Base-by-base conservation (phyloP, 2,888 invertebrate species). In the Hylaea fasciaria region DNA sequence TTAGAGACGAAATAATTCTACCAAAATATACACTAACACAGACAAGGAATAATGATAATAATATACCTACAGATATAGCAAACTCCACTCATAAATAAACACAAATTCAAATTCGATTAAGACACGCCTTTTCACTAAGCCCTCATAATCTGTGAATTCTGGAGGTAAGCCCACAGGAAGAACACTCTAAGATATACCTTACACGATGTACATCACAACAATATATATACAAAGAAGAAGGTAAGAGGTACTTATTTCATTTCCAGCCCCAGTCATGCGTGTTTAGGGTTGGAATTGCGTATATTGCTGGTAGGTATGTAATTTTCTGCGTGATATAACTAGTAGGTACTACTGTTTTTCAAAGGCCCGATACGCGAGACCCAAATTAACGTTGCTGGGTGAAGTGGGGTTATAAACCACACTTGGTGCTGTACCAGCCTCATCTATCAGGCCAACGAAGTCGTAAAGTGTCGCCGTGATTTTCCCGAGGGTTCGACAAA, bases 31-130 rank as follows among this genome's bases (percentile, higher is more conserved):
- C 9, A 32, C 22, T 3, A 22, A 22, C 5, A 32, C 32, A 4
- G 3, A 32, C 32, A 4, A 32, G 1, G 32, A 7, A 9, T 1
- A 32, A 32, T 32, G 9, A 2, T 22, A 22, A 22, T 2, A 22
- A 3, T 22, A 22, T 22, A 22, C 22, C 3, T 5, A 22, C 5
- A 22, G 22, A n/a, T 12, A 12, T 2, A 37, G 3, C 10, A 37
- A n/a, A 37, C n/a, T 10, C 12, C 12, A 1, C n/a, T 11, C 10
- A n/a, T 2, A 40, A 40, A 40, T 40, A 40, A 12, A 40, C 40
- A 40, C 40, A 14, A 52, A 49, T 50, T 60, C 41, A 16, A 55
- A 46, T 28, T 44, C 39, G 60, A 55, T 60, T 60, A 60, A 39
- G n/a, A 14, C 54, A 13, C 32, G 12, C n/a, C n/a, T n/a, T n/a